Base-by-base conservation (phyloP, 2,797 vertebrate genomes). In the Rhinella marina region DNA sequence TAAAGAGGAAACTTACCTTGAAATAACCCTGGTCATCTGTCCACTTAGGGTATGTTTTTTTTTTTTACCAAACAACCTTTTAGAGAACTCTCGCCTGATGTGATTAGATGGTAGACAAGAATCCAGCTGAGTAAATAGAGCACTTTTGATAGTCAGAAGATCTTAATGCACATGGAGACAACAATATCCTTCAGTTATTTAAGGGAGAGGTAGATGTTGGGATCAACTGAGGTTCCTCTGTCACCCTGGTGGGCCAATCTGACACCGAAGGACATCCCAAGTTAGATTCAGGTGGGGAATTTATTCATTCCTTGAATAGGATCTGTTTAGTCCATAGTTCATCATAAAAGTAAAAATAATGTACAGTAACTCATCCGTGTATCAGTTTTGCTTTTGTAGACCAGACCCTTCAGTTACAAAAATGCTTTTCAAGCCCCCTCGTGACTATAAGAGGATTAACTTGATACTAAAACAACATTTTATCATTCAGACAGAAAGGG, bases 401-500 rank as follows among this genome's bases (percentile, higher is more conserved):
- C 84, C 59, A 62, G 59, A 85, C 73, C 32, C 72, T 66, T 85
- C 14, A 25, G 54, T 59, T 59, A 61, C 54, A 84, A 83, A 52
- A 84, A 73, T 61, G 41, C 57, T 25, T 29, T 50, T 77, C 21
- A 16, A 77, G n/a, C 41, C 73, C 72, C 57, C 84, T 77, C 41
- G 32, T 52, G 84, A 57, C 85, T 81, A 73, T 62, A 61, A 48
- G 66, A 61, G 78, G 78, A 87, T 87, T 80, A 87, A 80, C 66
- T 59, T 72, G 66, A 73, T 81, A 87, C 77, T 87, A 81, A 81
- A 73, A 73, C 66, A 73, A 77, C 70, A 82, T 83, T 81, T 87
- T 87, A 41, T 87, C 86, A 84, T 78, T 68, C 57, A 70, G 81
- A 88, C 81, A 83, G 80, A 78, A 56, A 68, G 86, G 81, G 81